Base-by-base conservation (phyloP, 2,888 invertebrate species). In the Acronicta leporina region DNA sequence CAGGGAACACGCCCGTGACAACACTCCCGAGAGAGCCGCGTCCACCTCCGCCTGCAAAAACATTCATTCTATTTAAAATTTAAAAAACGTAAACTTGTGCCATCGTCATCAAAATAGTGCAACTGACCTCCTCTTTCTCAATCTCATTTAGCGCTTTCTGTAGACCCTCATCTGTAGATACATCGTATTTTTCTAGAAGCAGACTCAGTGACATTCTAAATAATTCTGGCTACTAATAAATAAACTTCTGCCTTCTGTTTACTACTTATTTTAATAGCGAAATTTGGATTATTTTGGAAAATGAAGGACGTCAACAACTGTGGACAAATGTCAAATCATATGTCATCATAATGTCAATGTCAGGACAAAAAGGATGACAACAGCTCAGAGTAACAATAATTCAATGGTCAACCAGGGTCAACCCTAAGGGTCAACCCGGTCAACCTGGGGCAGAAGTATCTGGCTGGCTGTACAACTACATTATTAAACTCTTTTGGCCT, bases 1-100 rank as follows among this genome's bases (percentile, higher is more conserved):
- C 30, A 98, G 92, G 27, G 96, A 95, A 65, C 96, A 96, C 77
- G 97, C 97, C 70, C 97, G 96, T 6, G 96, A 95, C n/a, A 98
- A 87, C 30, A 97, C 95, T 27, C 95, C 95, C 59, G 96, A 95
- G 35, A 98, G 90, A 58, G 97, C 96, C 68, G 95, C 95, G 83
- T 97, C 96, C 5, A 97, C 95, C 72, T 95, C 95, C 44, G 95
- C 93, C 98, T 98, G 83, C 14, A 90, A 78, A 57, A 64, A 55
- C 59, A 66, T 64, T 54, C 58, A 66, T 35, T 38, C 41, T 11
- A 13, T 56, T 46, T 42, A 5, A 50, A 50, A 13, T 56, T 46
- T 42, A 5, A 50, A 50, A 57, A 15, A 71, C 35, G 33, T 38
- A 49, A 62, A 58, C 35, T 63, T 53, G 14, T 68, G 30, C 71